Evolutionary conservation across 2,113 vertebrate species (phyloP).

Genomic region (Martes martes): DNA sequence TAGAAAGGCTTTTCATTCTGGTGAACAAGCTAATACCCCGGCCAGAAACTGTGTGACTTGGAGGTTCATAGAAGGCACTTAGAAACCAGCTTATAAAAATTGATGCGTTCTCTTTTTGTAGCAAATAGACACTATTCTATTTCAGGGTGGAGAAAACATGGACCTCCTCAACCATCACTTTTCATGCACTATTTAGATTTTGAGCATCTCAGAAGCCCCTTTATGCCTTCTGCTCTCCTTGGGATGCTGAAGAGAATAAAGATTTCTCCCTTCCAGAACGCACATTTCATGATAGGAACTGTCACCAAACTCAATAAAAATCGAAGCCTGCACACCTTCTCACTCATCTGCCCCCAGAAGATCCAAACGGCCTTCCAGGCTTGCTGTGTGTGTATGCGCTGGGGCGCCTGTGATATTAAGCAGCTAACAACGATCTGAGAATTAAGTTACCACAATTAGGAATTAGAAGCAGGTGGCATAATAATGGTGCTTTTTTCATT

Average conservation of each 20-base stretch:
- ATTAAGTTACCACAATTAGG: slow-evolving; percentile 88
- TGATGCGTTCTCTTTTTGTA: not conserved
- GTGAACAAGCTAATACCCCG: accelerated
- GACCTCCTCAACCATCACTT: not conserved
- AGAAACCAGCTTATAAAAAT: slow-evolving; percentile 18
- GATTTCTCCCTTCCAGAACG: slow-evolving; percentile 42
- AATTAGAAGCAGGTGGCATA: slow-evolving; percentile 89
- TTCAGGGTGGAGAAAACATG: not conserved
- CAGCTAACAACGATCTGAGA: slow-evolving; percentile 87
- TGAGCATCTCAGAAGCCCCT: not conserved
- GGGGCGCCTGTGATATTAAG: slow-evolving; percentile 78
- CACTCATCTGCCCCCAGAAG: slow-evolving; percentile 60
- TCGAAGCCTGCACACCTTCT: slow-evolving; percentile 66
- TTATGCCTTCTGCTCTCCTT: not conserved
- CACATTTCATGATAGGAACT: slow-evolving; percentile 66
- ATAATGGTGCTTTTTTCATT: slow-evolving; percentile 88
- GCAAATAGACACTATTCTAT: not conserved
- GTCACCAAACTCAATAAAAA: slow-evolving; percentile 77
- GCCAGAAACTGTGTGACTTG: not conserved
- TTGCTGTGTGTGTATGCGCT: not conserved
- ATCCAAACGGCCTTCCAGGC: slow-evolving; percentile 75
- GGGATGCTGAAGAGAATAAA: slow-evolving; percentile 44
- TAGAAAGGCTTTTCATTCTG: not conserved
- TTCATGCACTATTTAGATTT: slow-evolving; percentile 1
- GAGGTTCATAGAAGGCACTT: not conserved